phyloP scores from a whole-genome alignment of 1,140 invertebrate species.

The Sarcophaga bullata region DNA sequence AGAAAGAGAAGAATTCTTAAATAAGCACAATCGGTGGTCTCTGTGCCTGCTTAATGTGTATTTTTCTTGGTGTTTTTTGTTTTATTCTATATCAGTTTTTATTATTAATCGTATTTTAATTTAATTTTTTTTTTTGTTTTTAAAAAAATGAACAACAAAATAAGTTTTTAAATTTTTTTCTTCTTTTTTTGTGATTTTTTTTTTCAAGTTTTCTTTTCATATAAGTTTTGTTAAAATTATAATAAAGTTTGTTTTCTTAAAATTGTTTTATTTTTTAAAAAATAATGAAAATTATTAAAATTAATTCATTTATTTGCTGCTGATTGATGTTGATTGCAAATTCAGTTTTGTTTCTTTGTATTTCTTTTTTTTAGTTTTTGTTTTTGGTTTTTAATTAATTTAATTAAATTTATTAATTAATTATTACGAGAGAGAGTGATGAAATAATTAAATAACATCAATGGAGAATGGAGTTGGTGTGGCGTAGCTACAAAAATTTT shows the following conservation, averaged over 20 bases:
- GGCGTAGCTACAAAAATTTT: conserved; percentile 57
- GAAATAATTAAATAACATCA: conserved; percentile 61
- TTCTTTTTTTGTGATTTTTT: conserved; percentile 57
- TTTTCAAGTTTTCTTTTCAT: conserved; percentile 63
- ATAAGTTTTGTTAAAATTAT: conserved; percentile 50
- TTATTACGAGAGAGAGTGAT: conserved; percentile 65
- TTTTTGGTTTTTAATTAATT: conserved; percentile 36
- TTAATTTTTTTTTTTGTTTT: conserved; percentile 22
- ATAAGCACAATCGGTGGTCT: no score
- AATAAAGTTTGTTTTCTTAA: conserved; percentile 64
- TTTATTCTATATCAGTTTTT: conserved; percentile 26
- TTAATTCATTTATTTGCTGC: neutral
- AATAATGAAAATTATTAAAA: conserved; percentile 57
- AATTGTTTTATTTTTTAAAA: conserved; percentile 47
- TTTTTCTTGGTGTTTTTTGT: neutral
- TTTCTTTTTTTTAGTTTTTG: conserved; percentile 18
- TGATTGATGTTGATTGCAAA: conserved; percentile 2
- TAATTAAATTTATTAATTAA: conserved; percentile 47
- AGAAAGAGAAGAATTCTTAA: no score
- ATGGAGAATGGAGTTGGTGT: conserved; percentile 62
- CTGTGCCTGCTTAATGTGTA: no score
- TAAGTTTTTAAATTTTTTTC: conserved; percentile 59
- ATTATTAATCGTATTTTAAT: conserved; percentile 27
- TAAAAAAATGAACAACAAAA: conserved; percentile 58
- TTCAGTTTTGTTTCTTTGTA: conserved; percentile 39